phyloP scores from a whole-genome alignment of 2,888 invertebrate species.

The Mimumesa dahlbomi region DNA sequence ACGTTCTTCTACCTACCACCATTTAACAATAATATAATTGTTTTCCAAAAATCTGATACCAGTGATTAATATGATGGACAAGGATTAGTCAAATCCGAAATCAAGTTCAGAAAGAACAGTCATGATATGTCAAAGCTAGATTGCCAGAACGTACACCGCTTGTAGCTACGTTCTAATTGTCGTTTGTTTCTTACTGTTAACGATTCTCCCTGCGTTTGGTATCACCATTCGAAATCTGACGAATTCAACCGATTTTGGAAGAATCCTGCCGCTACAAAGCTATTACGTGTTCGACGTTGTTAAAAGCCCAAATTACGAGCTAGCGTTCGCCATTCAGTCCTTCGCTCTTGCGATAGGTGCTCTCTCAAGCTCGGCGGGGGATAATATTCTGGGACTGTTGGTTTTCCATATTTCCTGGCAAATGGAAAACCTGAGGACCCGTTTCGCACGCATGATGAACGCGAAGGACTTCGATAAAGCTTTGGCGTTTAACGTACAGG shows the following conservation, averaged over 20 bases:
- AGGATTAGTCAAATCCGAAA: slow-evolving; percentile 35
- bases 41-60: slow-evolving; percentile 26
- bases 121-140: slow-evolving; percentile 20
- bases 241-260: slow-evolving; percentile 12
- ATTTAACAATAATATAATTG: neutral
- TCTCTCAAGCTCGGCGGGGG: slow-evolving; percentile 6
- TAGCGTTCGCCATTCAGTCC: slow-evolving; percentile 3
- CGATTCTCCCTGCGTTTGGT: slow-evolving; percentile 28
- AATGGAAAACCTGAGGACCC: slow-evolving; percentile 33
- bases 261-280: slow-evolving; percentile 7
- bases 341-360: neutral
- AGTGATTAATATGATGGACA: slow-evolving; percentile 29
- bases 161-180: neutral
- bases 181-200: neutral
- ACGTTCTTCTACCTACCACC: neutral
- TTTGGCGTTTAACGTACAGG: slow-evolving; percentile 1
- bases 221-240: slow-evolving; percentile 11
- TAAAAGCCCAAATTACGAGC: slow-evolving; percentile 27
- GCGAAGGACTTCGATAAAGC: neutral
- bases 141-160: neutral
- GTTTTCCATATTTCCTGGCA: slow-evolving; percentile 33
- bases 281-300: slow-evolving; percentile 13
- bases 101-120: slow-evolving; percentile 6
- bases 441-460: neutral
- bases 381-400: slow-evolving; percentile 19